Base-by-base conservation (phyloP, 1,140 invertebrate genomes). In the Magallana ariakensis region DNA sequence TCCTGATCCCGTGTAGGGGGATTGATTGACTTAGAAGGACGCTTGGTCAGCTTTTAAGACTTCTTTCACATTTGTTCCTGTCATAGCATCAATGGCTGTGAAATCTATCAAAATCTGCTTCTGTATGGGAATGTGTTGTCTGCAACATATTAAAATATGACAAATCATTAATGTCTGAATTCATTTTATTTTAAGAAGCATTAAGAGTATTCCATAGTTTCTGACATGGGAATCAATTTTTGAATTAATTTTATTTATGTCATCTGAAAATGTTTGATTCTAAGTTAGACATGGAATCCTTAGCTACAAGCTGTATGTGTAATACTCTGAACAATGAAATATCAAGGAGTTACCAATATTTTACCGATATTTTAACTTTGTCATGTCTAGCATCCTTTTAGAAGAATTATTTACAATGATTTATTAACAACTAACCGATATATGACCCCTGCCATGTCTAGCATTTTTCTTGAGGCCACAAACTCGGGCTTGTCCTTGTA, bases 381-480 rank as follows among this genome's bases (percentile, higher is more conserved):
- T 0, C 1, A 46, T 46, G 3, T 46, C 33, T 46, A 46, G 33
- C 33, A 46, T 4, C 33, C 0, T 46, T 46, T 46, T 0, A 5
- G 33, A 46, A 46, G 33, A 46, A 46, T 46, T 46, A 0, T 46
- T 46, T 46, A 46, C 33, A 46, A 46, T 46, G 33, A 46, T 46
- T 46, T 46, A 46, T 46, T 46, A 46, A 46, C 33, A 46, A 46
- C 33, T 46, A 46, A 93, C 93, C 94, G 92, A 89, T 96, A 97
- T 89, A 94, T 95, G 55, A 99, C 94, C 53, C 96, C 96, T 66
- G 96, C 96, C 80, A 97, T 96, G 92, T 97, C 95, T 90, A 99
- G 96, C 97, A 99, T 97, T 90, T 92, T 95, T 93, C 96, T 97
- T 0, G 98, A 96, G 8, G 98, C 98, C 80, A 89, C 88, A 33